Percentiles rank a stretch among this genome's conserved stretches.
phyloP scores from a whole-genome alignment of 2,113 vertebrate genomes.

The Periophthalmus modestus region DNA sequence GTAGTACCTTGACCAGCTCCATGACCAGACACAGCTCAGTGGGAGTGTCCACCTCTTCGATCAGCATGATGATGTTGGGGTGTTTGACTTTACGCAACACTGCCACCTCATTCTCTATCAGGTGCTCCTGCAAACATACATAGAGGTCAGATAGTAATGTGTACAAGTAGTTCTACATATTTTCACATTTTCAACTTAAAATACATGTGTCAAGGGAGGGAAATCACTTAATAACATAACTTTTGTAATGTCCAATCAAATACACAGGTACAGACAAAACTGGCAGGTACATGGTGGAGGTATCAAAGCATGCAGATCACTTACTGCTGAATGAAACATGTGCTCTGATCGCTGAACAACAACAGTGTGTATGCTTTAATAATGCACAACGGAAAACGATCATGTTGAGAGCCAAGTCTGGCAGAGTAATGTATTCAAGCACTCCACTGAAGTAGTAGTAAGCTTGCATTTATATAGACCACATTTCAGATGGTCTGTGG shows the following conservation, averaged over 20 bases:
- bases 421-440: background rate
- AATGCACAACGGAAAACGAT: conserved; percentile 26
- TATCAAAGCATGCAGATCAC: conserved; percentile 25
- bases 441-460: background rate
- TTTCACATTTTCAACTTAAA: no score
- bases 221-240: no score
- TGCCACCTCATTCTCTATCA: conserved; percentile 96
- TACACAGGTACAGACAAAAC: background rate
- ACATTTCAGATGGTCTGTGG: no score
- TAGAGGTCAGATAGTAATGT: background rate
- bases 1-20: conserved; percentile 93
- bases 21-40: conserved; percentile 93
- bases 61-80: conserved; percentile 96
- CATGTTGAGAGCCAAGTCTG: background rate
- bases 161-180: no score
- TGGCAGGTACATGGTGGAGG: conserved; percentile 6
- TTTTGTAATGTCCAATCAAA: background rate
- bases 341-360: conserved; percentile 18
- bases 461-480: no score
- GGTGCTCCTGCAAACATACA: conserved; percentile 83
- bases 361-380: conserved; percentile 29
- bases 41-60: conserved; percentile 94
- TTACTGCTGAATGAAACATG: conserved; percentile 32
- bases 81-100: conserved; percentile 94
- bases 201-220: no score